Conservation (phyloP, 2,888 invertebrate species). For the Athrips mouffetella region DNA sequence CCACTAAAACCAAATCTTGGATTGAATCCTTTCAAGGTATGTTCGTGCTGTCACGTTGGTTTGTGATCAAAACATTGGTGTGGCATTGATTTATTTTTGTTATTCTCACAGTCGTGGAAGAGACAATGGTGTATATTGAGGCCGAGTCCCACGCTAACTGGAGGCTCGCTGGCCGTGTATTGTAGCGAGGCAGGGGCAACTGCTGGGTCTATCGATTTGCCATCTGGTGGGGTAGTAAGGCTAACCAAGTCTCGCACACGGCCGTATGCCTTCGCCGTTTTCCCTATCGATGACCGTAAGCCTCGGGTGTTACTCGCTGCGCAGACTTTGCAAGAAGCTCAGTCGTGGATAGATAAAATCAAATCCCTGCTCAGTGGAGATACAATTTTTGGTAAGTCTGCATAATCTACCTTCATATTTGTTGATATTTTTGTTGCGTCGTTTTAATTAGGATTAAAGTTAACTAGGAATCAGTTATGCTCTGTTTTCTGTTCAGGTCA, state of each 20-base stretch:
- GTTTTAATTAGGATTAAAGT: neutral
- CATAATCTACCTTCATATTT: constrained; percentile 19
- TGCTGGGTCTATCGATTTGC: constrained; percentile 74
- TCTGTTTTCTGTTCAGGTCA: too few species aligned
- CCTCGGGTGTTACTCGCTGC: constrained; percentile 82
- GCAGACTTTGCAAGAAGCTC: constrained; percentile 80
- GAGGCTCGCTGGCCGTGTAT: constrained; percentile 77
- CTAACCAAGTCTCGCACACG: constrained; percentile 83
- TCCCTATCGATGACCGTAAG: constrained; percentile 76
- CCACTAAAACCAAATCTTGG: constrained; percentile 79
- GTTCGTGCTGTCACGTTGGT: constrained; percentile 26
- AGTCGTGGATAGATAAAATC: constrained; percentile 83
- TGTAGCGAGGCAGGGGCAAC: constrained; percentile 70
- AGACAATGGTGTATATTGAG: constrained; percentile 82
- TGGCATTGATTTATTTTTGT: constrained; percentile 38
- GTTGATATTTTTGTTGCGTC: constrained; percentile 8
- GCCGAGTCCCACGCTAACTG: constrained; percentile 73
- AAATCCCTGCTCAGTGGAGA: constrained; percentile 68
- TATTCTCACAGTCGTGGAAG: constrained; percentile 81
- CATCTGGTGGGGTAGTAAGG: constrained; percentile 78
- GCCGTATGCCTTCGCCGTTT: constrained; percentile 83
- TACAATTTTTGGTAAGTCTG: constrained; percentile 52
- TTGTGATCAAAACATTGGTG: constrained; percentile 29
- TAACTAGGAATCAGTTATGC: too few species aligned
- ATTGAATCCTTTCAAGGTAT: constrained; percentile 81